Base-by-base conservation (phyloP, 2,113 vertebrate species). In the Carassius auratus region DNA sequence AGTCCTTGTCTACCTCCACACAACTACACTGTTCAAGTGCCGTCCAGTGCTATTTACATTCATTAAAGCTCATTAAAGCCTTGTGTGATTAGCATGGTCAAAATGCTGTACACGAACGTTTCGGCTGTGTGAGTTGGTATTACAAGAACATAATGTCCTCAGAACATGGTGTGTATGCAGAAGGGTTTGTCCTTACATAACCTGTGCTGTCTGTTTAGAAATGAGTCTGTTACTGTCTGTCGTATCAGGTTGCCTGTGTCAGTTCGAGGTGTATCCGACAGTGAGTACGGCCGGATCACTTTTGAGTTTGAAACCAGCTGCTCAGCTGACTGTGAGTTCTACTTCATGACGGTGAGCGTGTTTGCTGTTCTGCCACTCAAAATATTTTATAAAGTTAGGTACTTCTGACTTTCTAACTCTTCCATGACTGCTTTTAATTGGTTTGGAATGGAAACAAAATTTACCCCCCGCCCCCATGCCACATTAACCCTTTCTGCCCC, bases 231-330 rank as follows among this genome's bases (percentile, higher is more conserved):
- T 52, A 52, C n/a, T 15, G 10, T 17, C 14, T 23, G 77, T 26
- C 13, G 30, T 69, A 19, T 77, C 90, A 99, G 98, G 88, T 96
- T 97, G 84, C 97, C 97, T 0, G 97, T 96, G 0, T 98, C 97
- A 0, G 84, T 97, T 90, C 96, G 95, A 0, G 95, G 95, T 85
- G 95, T 94, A n/a, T 95, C 95, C 0, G 95, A 92, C 74, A 94
- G 94, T 48, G 98, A 98, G 92, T 95, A 96, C 1, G 97, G 97
- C 84, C 96, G 97, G 84, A 95, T 99, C 90, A 97, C 96, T 3
- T 99, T 99, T 92, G 94, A 97, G 86, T 99, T 99, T 94, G 98
- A 99, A 93, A 98, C 96, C 21, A 91, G 93, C 88, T 99, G 98
- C 88, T 93, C 93, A 0, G 94, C 95, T 0, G 96, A 98, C 91